These are phyloP conservation scores for Cynopterus brachyotis DNA, from an alignment of 2,113 vertebrate species.

Conservation along the genomic window DNA sequence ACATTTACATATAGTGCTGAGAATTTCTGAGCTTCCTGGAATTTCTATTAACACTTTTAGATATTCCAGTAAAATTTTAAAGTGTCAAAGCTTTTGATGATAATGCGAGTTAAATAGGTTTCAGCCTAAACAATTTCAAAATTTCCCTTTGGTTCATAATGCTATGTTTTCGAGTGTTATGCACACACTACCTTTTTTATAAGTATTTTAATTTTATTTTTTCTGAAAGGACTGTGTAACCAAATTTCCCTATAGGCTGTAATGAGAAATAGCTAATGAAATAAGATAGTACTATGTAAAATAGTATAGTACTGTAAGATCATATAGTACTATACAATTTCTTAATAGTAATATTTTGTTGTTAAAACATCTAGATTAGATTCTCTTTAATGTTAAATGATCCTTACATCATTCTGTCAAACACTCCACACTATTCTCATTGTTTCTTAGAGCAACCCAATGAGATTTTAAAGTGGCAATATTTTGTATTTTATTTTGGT, in stretches of 20 bases:
- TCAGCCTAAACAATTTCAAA: background rate
- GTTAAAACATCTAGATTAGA: background rate
- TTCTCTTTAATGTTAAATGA: conserved; percentile 28
- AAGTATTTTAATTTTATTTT: conserved; percentile 13
- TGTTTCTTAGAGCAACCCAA: background rate
- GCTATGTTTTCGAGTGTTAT: background rate
- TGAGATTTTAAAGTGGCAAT: background rate
- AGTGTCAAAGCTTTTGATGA: background rate
- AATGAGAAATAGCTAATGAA: background rate
- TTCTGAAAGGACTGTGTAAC: background rate
- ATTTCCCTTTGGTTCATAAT: background rate
- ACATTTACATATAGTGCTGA: conserved; percentile 31
- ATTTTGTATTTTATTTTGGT: background rate
- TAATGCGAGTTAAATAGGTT: background rate
- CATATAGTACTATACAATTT: background rate
- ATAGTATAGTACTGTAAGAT: background rate
- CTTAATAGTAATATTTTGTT: background rate
- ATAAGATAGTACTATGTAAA: background rate
- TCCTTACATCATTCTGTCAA: conserved; percentile 18
- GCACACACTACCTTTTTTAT: background rate
- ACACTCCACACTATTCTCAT: background rate
- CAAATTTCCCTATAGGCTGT: background rate
- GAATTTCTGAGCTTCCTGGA: conserved; percentile 45
- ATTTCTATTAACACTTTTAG: conserved; percentile 48
- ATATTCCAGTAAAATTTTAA: conserved; percentile 32